A percentile compares a stretch with the other conserved stretches of the same genome.
Evolutionary conservation across 2,113 vertebrate species (phyloP).

Genomic region (Oncorhynchus masou): DNA sequence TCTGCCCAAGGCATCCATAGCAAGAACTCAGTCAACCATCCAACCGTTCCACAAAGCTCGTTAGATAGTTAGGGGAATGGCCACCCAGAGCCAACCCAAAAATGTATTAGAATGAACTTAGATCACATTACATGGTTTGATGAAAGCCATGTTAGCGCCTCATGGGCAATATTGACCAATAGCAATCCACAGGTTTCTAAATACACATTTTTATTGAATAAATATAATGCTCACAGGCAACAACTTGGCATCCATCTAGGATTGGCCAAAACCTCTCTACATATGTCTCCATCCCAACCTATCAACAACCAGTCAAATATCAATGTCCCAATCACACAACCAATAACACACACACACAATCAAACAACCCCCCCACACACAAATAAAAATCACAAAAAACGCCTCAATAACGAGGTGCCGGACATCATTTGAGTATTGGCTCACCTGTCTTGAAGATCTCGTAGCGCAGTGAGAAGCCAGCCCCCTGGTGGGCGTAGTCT

Average conservation of each 20-base stretch:
- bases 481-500: conserved; percentile 94
- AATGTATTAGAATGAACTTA: no score
- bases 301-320: not conserved
- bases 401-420: no score
- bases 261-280: no score
- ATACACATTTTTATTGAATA: not conserved
- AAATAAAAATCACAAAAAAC: not conserved
- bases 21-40: conserved; percentile 10
- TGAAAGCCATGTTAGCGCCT: no score
- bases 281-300: no score
- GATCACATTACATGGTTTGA: no score
- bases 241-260: not conserved
- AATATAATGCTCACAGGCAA: not conserved
- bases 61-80: not conserved
- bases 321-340: conserved; percentile 7
- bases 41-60: conserved; percentile 5
- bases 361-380: no score
- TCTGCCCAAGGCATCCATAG: conserved; percentile 20
- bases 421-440: conserved; percentile 25
- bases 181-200: no score
- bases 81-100: no score
- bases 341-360: conserved; percentile 12
- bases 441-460: conserved; percentile 98
- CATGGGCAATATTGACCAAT: no score
- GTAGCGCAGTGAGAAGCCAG: conserved; percentile 96